A percentile compares a stretch with the other conserved stretches of the same genome.
Conservation (phyloP, 1,140 invertebrate genomes). For the Polypedilum vanderplanki region DNA sequence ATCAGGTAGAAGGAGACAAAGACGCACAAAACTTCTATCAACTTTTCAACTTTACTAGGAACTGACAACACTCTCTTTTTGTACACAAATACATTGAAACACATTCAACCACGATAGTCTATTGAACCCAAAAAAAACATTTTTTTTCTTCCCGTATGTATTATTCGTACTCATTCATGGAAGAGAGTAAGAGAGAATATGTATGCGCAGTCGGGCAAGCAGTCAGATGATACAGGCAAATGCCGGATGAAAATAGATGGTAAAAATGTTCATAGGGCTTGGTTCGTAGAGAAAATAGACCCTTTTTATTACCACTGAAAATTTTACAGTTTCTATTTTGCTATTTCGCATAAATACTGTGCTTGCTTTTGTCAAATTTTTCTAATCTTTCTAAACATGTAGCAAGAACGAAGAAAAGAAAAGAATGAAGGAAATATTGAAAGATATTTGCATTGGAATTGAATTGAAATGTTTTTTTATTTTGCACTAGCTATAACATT, state of each 20-base stretch:
- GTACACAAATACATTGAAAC: constrained; percentile 7
- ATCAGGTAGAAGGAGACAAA: constrained; percentile 8
- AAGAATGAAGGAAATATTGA: too few species aligned
- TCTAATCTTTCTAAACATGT: neutral
- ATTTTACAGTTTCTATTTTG: neutral
- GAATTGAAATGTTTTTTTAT: too few species aligned
- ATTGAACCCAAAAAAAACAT: constrained; percentile 22
- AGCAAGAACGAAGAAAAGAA: too few species aligned
- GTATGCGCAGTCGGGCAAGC: neutral
- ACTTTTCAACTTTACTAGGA: neutral
- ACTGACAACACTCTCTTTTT: constrained; percentile 2
- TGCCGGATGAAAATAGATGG: constrained; percentile 16
- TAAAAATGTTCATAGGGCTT: constrained; percentile 7
- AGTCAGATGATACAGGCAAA: constrained; percentile 21
- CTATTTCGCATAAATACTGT: neutral
- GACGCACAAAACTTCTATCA: too few species aligned
- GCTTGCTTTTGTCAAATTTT: neutral
- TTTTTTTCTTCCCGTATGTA: constrained; percentile 22
- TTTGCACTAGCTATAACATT: too few species aligned
- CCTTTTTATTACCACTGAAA: neutral
- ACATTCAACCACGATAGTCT: constrained; percentile 19
- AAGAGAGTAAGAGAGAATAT: neutral
- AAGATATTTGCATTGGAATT: too few species aligned
- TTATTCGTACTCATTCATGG: constrained; percentile 5
- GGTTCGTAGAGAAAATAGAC: neutral